phyloP scores from a whole-genome alignment of 2,888 invertebrate species.

The Rhimphoctona megacephalus region DNA sequence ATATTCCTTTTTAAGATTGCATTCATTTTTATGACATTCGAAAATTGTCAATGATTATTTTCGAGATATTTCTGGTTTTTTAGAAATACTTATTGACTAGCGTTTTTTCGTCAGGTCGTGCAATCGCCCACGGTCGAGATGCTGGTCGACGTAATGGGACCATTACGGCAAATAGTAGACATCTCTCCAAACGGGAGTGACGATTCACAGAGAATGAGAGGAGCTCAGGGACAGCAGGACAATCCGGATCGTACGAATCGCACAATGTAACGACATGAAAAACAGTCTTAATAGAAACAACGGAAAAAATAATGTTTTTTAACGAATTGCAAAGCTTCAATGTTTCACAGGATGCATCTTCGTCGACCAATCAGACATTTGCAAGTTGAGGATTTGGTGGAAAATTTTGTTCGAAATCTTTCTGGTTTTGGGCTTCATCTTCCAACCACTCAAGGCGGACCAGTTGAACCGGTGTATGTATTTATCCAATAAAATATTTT shows the following conservation, averaged over 20 bases:
- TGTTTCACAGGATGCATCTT: constrained; percentile 61
- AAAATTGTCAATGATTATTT: too few species aligned
- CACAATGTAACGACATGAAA: constrained; percentile 9
- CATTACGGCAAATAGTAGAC: constrained; percentile 38
- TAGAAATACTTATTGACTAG: background rate
- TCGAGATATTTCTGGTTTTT: background rate
- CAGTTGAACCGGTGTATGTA: constrained; percentile 84
- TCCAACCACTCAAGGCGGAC: constrained; percentile 81
- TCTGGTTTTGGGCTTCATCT: constrained; percentile 83
- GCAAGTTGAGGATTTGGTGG: constrained; percentile 86
- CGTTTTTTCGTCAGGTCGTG: constrained; percentile 31
- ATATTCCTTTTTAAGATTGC: too few species aligned
- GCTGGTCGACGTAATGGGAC: constrained; percentile 54
- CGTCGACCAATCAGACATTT: constrained; percentile 64
- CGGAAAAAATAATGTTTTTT: constrained; percentile 25
- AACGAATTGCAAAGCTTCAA: constrained; percentile 56
- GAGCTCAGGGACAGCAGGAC: constrained; percentile 26
- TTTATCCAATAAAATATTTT: constrained; percentile 16
- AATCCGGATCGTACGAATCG: constrained; percentile 31
- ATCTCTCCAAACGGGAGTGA: constrained; percentile 3
- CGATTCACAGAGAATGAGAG: constrained; percentile 37
- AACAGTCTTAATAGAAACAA: constrained; percentile 10
- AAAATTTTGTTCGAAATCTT: constrained; percentile 87
- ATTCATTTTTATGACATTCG: too few species aligned
- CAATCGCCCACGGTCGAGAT: constrained; percentile 55